Conservation (phyloP, 2,113 vertebrate species). For the Andinoacara biseriatus region DNA sequence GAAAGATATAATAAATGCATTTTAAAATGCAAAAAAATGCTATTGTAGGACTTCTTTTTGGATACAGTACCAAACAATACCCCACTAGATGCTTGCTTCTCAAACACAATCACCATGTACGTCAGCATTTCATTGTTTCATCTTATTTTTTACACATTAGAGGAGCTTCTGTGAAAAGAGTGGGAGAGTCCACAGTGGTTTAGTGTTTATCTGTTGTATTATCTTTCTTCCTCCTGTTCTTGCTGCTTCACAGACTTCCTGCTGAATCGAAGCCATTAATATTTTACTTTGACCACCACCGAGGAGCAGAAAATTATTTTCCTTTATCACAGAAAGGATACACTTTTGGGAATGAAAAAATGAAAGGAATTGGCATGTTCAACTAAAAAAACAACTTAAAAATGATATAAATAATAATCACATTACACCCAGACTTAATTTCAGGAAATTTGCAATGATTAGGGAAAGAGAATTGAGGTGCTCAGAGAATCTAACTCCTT, state of each 20-base stretch:
- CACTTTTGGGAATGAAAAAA: not conserved
- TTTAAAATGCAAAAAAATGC: no score
- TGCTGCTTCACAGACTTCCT: slow-evolving; percentile 39
- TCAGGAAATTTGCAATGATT: not conserved
- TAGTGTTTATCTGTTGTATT: slow-evolving; percentile 17
- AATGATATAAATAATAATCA: not conserved
- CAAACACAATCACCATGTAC: not conserved
- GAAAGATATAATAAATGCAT: no score
- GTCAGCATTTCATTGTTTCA: not conserved
- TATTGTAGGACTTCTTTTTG: not conserved
- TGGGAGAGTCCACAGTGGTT: not conserved
- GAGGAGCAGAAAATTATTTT: not conserved
- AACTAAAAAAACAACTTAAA: slow-evolving; percentile 14
- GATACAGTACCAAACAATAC: not conserved
- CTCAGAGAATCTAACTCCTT: not conserved
- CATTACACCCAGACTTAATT: not conserved
- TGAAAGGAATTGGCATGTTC: not conserved
- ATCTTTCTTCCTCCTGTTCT: not conserved
- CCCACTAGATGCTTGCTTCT: not conserved
- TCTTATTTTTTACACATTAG: not conserved
- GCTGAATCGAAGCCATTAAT: slow-evolving; percentile 36
- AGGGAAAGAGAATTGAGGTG: rapidly evolving
- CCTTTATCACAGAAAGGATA: not conserved
- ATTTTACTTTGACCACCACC: slow-evolving; percentile 38
- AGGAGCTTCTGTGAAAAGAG: not conserved